Percentiles rank a stretch among this genome's conserved stretches.
These are phyloP conservation scores for Dryoscopus gambensis DNA, from an alignment of 2,113 vertebrate species.

Conservation along the genomic window DNA sequence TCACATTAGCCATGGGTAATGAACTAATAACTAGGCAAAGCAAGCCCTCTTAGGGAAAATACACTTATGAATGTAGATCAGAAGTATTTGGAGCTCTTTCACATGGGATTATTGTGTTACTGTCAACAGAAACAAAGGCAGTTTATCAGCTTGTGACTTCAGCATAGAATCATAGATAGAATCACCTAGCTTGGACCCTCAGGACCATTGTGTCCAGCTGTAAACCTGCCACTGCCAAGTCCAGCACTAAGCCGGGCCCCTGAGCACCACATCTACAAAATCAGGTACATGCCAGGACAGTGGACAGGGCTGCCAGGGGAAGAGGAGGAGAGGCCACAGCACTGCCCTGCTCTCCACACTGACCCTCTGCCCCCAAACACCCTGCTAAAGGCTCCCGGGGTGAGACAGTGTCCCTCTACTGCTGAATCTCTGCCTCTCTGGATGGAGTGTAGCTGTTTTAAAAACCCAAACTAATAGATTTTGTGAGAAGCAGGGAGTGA, in stretches of 20 bases:
- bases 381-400: neutral
- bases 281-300: accelerated
- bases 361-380: neutral
- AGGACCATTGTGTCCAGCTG: neutral
- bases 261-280: neutral
- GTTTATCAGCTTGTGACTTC: neutral
- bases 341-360: neutral
- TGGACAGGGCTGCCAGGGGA: neutral
- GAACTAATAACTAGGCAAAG: neutral
- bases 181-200: neutral
- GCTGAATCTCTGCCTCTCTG: neutral
- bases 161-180: neutral
- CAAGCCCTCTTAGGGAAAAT: neutral
- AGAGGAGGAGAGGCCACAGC: neutral
- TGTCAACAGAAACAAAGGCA: neutral
- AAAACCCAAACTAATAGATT: neutral
- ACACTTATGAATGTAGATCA: neutral
- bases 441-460: neutral
- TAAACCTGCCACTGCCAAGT: neutral
- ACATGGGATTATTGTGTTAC: neutral
- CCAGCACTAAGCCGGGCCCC: neutral
- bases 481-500: neutral
- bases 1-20: neutral
- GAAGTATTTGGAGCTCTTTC: neutral
- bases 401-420: neutral